Conservation (phyloP, 2,797 vertebrate species). For the Margarornis squamiger region DNA sequence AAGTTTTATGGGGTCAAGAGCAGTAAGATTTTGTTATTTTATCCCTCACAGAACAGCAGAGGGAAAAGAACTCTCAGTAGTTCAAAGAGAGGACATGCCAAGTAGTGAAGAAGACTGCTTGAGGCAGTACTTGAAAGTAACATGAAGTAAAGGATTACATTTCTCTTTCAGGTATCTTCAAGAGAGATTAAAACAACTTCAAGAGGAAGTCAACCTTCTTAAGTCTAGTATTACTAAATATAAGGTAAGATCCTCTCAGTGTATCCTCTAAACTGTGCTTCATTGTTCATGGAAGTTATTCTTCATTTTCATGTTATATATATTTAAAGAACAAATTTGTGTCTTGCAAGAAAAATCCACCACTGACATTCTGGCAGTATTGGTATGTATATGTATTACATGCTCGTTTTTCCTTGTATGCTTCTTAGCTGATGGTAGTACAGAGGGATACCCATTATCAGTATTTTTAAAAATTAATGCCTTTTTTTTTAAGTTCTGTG, state of each 20-base stretch:
- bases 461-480: not conserved
- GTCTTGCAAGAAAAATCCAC: not conserved
- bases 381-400: not conserved
- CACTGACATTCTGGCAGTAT: not conserved
- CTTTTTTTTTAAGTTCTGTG: not conserved
- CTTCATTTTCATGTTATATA: not conserved
- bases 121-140: slow-evolving; percentile 21
- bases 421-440: not conserved
- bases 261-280: not conserved
- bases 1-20: slow-evolving; percentile 51
- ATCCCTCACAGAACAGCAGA: slow-evolving; percentile 27
- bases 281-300: not conserved
- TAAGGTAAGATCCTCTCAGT: slow-evolving; percentile 81
- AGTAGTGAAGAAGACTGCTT: not conserved
- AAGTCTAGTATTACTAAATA: slow-evolving; percentile 94
- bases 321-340: not conserved
- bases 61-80: not conserved
- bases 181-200: slow-evolving; percentile 90
- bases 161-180: slow-evolving; percentile 90
- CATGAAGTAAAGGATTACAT: not conserved
- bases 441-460: not conserved
- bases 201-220: slow-evolving; percentile 91
- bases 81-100: slow-evolving; percentile 26
- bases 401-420: not conserved
- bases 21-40: slow-evolving; percentile 42